Percentiles rank a stretch among this genome's conserved stretches.
These are phyloP conservation scores for Heliconius eleuchia DNA, from an alignment of 1,140 invertebrate genomes.

Conservation along the genomic window DNA sequence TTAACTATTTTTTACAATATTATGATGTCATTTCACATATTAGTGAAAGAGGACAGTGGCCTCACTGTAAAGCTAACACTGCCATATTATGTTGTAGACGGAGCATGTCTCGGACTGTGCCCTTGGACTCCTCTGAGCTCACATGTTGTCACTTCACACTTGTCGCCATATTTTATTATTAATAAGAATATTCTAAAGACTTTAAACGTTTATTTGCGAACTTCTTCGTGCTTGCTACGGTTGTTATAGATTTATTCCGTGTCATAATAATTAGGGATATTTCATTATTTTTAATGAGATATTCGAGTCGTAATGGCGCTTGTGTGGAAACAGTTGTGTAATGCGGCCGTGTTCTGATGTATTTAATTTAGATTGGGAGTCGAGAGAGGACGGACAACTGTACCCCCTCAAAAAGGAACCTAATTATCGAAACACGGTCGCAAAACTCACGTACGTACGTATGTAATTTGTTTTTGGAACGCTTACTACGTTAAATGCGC, in stretches of 20 bases:
- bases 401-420: too few relatives aligned
- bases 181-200: background rate
- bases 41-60: background rate
- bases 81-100: background rate
- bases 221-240: background rate
- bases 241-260: conserved; percentile 8
- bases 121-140: background rate
- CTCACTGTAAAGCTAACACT: background rate
- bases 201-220: conserved; percentile 8
- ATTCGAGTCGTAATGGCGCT: background rate
- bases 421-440: too few relatives aligned
- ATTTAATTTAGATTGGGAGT: too few relatives aligned
- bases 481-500: too few relatives aligned
- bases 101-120: background rate
- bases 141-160: background rate
- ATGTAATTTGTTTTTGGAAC: too few relatives aligned
- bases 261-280: conserved; percentile 2
- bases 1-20: background rate
- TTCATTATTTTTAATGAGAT: background rate
- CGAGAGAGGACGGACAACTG: too few relatives aligned
- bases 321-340: too few relatives aligned
- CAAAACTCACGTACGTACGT: too few relatives aligned
- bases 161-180: background rate
- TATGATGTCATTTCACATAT: too few relatives aligned
- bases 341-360: too few relatives aligned